Conservation (phyloP, 37 sponge, comb jelly and placozoan genomes). For the Beroe forskalii region DNA sequence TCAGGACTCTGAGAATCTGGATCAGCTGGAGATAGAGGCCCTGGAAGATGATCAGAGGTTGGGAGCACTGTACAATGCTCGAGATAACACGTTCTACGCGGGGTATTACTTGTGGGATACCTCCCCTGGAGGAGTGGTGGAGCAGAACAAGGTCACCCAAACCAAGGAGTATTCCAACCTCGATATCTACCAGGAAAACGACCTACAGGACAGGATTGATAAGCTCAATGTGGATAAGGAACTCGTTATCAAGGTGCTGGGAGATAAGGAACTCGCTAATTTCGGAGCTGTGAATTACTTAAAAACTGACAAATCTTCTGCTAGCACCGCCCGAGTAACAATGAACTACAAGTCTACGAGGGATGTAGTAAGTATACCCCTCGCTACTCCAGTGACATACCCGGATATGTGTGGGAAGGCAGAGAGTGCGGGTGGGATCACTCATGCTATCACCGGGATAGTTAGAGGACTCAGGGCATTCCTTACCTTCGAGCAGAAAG, state of each 20-base stretch:
- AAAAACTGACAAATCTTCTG: not conserved
- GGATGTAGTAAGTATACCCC: conserved; percentile 1
- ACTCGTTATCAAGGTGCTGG: not conserved
- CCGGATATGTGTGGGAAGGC: not conserved
- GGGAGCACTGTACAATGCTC: conserved; percentile 30
- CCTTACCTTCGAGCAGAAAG: conserved; percentile 14
- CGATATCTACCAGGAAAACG: conserved; percentile 26
- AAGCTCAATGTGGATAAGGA: not conserved
- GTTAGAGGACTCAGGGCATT: conserved; percentile 12
- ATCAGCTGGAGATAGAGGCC: not conserved
- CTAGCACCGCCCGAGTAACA: not conserved
- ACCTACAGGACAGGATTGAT: not conserved
- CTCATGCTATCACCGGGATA: not conserved
- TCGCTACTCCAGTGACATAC: not conserved
- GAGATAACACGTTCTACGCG: not conserved
- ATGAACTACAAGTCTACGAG: conserved; percentile 36
- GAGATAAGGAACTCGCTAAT: not conserved
- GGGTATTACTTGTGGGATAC: not conserved
- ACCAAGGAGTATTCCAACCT: conserved; percentile 6
- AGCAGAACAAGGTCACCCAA: not conserved
- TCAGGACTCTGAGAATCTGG: not conserved
- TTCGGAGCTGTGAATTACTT: conserved; percentile 1
- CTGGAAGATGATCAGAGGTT: not conserved
- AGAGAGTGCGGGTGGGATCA: not conserved
- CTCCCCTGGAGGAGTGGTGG: not conserved